These are phyloP conservation scores for Rachycentron canadum DNA, from an alignment of 2,797 vertebrate species.

Conservation along the genomic window DNA sequence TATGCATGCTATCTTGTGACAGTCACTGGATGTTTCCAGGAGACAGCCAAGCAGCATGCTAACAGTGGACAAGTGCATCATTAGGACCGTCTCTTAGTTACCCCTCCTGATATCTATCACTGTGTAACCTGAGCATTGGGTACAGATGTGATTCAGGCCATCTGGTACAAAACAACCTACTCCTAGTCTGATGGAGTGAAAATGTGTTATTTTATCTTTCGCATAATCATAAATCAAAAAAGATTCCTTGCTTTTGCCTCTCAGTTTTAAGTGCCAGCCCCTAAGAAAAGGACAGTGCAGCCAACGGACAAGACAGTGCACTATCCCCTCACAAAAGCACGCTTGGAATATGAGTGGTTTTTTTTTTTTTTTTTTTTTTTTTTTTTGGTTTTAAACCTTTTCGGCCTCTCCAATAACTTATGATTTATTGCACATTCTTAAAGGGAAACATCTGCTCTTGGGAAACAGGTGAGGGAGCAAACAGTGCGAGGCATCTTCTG, in stretches of 20 bases:
- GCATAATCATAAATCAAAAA: background rate
- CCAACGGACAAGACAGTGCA: background rate
- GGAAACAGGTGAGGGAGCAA: constrained; percentile 35
- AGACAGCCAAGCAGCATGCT: constrained; percentile 15
- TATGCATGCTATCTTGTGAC: constrained; percentile 6
- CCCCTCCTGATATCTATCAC: background rate
- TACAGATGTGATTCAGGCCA: constrained; percentile 29
- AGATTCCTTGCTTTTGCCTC: background rate
- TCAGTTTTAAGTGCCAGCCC: constrained; percentile 6
- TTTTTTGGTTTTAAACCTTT: constrained; percentile 18
- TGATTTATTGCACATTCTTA: constrained; percentile 47
- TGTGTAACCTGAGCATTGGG: constrained; percentile 27
- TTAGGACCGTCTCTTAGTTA: constrained; percentile 23
- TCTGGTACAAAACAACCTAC: constrained; percentile 11
- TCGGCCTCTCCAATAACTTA: background rate
- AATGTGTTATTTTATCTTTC: background rate
- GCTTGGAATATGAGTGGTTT: constrained; percentile 26
- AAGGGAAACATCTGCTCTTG: constrained; percentile 39
- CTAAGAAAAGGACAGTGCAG: background rate
- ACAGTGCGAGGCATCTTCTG: background rate
- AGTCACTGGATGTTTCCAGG: constrained; percentile 25
- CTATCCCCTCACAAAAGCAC: constrained; percentile 16
- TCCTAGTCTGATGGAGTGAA: background rate
- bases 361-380: too few relatives aligned
- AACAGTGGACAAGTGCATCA: constrained; percentile 11